Evolutionary conservation across 2,797 vertebrate genomes (phyloP).

Genomic region (Atherinosoma microstoma): DNA sequence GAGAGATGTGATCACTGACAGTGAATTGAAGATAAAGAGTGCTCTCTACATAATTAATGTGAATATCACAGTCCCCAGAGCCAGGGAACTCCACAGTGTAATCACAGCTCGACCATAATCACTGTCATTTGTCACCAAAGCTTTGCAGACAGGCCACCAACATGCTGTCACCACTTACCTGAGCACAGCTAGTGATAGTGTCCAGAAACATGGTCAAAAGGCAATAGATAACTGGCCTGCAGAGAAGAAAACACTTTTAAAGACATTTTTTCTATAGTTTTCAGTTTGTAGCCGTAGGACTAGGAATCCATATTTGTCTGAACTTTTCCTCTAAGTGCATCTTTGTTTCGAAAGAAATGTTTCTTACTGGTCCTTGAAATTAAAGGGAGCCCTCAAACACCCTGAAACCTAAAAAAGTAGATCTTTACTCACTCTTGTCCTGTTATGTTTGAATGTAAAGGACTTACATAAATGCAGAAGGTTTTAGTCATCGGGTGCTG

Average conservation of each 20-base stretch:
- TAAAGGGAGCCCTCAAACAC: neutral
- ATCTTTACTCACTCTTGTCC: neutral
- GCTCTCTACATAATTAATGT: neutral
- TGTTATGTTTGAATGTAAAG: neutral
- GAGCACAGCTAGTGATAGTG: neutral
- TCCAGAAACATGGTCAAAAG: conserved; percentile 5
- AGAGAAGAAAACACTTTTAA: neutral
- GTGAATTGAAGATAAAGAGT: neutral
- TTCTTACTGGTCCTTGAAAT: neutral
- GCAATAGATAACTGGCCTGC: neutral
- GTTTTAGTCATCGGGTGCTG: neutral
- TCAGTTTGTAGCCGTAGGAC: neutral
- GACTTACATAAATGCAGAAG: neutral
- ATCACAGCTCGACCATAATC: conserved; percentile 20
- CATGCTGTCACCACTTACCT: conserved; percentile 17
- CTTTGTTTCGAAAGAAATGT: neutral
- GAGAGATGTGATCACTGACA: neutral
- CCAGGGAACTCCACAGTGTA: neutral
- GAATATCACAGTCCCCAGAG: neutral
- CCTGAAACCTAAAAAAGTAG: neutral
- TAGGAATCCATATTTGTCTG: neutral
- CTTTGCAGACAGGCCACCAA: conserved; percentile 9
- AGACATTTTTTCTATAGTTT: neutral
- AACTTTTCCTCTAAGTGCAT: neutral
- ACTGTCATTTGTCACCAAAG: conserved; percentile 6